Conservation (phyloP, 1,140 invertebrate species). For the Ips typographus region DNA sequence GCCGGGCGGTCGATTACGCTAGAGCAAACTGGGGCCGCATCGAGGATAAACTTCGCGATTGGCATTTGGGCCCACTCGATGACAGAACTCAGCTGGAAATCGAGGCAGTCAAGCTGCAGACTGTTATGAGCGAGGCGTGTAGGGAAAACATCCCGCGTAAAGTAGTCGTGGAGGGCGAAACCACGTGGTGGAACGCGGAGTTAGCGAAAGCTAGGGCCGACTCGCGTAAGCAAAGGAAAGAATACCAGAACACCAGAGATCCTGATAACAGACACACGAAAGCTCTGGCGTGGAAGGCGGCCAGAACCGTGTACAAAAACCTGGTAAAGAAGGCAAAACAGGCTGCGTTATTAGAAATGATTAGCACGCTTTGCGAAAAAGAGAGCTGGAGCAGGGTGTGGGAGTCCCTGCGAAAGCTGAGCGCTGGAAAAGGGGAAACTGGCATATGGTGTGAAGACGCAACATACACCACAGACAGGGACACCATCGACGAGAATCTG, state of each 20-base stretch:
- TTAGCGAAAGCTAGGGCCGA: not conserved
- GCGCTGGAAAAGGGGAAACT: not conserved
- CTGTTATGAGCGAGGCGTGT: not conserved
- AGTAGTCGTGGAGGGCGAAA: not conserved
- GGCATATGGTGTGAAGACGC: not conserved
- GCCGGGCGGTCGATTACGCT: not conserved
- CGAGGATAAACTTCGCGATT: not conserved
- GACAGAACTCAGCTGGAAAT: not conserved
- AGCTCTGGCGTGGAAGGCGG: not conserved
- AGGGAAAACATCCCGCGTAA: not conserved
- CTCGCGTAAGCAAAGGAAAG: not conserved
- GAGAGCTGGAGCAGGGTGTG: not conserved
- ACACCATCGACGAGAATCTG: too few species aligned
- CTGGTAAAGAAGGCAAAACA: not conserved
- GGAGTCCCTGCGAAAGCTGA: not conserved
- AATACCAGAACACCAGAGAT: not conserved
- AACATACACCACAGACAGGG: not conserved
- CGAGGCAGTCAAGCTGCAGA: not conserved
- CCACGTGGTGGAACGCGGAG: not conserved
- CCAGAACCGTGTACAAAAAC: not conserved
- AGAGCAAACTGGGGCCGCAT: not conserved
- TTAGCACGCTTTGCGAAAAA: not conserved
- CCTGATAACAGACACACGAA: not conserved
- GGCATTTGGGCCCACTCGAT: not conserved
- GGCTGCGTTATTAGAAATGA: not conserved